Conservation (phyloP, 2,888 invertebrate genomes). For the Pegoplata infirma region DNA sequence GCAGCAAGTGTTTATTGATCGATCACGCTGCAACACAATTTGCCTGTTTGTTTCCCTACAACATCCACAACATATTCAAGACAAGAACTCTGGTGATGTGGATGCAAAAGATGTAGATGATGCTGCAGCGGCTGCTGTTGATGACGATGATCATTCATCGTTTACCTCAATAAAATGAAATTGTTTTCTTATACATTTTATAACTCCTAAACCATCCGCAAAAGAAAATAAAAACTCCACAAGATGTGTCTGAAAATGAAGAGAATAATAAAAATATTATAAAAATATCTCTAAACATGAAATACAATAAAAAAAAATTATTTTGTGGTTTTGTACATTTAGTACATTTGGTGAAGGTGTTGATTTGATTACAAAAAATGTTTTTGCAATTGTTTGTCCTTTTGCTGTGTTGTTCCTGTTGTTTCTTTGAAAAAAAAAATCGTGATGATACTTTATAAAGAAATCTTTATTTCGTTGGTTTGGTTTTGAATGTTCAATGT, state of each 20-base stretch:
- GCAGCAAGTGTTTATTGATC: constrained; percentile 63
- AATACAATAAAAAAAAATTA: constrained; percentile 31
- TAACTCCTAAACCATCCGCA: neutral
- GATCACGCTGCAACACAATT: constrained; percentile 66
- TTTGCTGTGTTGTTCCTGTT: constrained; percentile 37
- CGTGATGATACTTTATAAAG: constrained; percentile 55
- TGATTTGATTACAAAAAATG: constrained; percentile 74
- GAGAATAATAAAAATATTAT: constrained; percentile 40
- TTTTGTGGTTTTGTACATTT: constrained; percentile 60
- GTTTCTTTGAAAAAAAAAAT: constrained; percentile 26
- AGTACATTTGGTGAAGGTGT: constrained; percentile 73
- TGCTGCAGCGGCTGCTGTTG: neutral
- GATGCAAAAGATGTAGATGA: neutral
- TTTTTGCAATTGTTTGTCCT: constrained; percentile 32
- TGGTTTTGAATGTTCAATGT: constrained; percentile 23
- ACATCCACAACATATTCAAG: constrained; percentile 40
- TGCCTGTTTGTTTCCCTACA: constrained; percentile 55
- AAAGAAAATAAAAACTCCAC: no score
- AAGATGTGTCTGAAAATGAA: constrained; percentile 37
- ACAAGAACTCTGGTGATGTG: constrained; percentile 11
- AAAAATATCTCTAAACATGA: constrained; percentile 25
- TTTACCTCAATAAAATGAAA: constrained; percentile 57
- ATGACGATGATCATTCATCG: constrained; percentile 37
- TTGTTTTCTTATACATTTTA: constrained; percentile 40
- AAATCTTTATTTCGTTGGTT: neutral